Percentiles rank a stretch among this genome's conserved stretches.
These are phyloP conservation scores for Sminthurinus signatus DNA, from an alignment of 1,140 invertebrate genomes.

Conservation along the genomic window DNA sequence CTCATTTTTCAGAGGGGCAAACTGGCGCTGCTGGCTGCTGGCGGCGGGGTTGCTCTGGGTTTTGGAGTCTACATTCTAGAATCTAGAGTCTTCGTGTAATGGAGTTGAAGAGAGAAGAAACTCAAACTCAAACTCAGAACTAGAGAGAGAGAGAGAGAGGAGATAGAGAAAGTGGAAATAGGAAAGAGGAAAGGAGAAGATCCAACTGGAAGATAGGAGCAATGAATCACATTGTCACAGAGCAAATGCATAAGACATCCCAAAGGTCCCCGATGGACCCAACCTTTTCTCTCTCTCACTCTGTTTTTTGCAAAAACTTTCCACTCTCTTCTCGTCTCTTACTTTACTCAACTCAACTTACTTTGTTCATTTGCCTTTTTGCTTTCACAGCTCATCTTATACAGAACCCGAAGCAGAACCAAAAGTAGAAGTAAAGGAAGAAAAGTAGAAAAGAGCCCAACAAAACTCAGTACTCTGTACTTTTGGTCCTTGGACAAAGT, in stretches of 20 bases:
- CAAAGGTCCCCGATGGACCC: conserved; percentile 37
- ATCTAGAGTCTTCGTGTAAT: too few species aligned
- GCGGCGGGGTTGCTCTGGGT: conserved; percentile 26
- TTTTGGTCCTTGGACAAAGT: too few species aligned
- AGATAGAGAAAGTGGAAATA: too few species aligned
- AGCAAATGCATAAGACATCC: conserved; percentile 35
- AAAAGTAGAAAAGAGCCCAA: too few species aligned
- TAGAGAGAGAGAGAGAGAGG: conserved; percentile 2
- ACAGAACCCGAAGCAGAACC: too few species aligned
- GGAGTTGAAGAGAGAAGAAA: conserved; percentile 33
- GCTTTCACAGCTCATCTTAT: too few species aligned
- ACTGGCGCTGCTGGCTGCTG: neutral
- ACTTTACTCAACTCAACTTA: neutral
- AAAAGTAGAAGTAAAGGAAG: too few species aligned
- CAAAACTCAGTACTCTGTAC: too few species aligned
- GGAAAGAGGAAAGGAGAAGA: conserved; percentile 27
- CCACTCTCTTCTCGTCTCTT: conserved; percentile 2
- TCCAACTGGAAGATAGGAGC: conserved; percentile 31
- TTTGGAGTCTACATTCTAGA: too few species aligned
- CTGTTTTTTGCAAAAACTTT: conserved; percentile 17
- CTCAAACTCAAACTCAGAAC: too few species aligned
- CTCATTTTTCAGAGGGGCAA: conserved; percentile 37
- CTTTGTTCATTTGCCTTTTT: neutral
- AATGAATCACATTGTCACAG: conserved; percentile 40
- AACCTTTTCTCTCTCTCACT: conserved; percentile 22